phyloP scores from a whole-genome alignment of 2,797 vertebrate species.

The Rhynchotus rufescens region DNA sequence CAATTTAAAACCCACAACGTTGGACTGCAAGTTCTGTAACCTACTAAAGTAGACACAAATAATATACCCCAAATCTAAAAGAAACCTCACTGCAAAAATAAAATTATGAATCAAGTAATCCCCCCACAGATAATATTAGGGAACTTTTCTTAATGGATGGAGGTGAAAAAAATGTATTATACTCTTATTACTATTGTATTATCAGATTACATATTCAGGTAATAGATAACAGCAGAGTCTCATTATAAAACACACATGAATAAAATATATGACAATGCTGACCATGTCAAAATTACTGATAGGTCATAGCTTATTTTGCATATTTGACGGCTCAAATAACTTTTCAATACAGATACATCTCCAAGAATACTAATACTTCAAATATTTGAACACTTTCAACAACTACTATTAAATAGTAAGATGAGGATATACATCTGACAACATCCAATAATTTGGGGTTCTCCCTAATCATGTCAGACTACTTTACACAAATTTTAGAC shows the following conservation, averaged over 20 bases:
- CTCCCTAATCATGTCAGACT: neutral
- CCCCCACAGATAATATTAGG: neutral
- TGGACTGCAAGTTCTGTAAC: constrained; percentile 15
- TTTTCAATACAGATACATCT: neutral
- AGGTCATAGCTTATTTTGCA: neutral
- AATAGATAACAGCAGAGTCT: neutral
- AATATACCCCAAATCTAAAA: neutral
- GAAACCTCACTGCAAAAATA: neutral
- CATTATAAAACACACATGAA: neutral
- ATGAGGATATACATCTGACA: neutral
- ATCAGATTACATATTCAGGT: neutral
- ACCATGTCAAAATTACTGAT: neutral
- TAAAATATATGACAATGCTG: neutral
- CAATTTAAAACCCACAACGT: neutral
- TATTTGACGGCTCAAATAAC: neutral
- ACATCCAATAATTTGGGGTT: neutral
- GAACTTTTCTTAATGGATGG: neutral
- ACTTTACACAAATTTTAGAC: neutral
- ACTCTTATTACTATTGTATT: neutral
- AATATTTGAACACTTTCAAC: neutral
- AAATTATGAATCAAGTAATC: neutral
- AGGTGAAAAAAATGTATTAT: neutral
- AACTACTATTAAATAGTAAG: neutral
- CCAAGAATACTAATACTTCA: neutral
- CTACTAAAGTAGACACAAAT: neutral